Percentiles rank a stretch among this genome's conserved stretches.
Conservation (phyloP, 2,113 vertebrate genomes). For the Xiphias gladius region DNA sequence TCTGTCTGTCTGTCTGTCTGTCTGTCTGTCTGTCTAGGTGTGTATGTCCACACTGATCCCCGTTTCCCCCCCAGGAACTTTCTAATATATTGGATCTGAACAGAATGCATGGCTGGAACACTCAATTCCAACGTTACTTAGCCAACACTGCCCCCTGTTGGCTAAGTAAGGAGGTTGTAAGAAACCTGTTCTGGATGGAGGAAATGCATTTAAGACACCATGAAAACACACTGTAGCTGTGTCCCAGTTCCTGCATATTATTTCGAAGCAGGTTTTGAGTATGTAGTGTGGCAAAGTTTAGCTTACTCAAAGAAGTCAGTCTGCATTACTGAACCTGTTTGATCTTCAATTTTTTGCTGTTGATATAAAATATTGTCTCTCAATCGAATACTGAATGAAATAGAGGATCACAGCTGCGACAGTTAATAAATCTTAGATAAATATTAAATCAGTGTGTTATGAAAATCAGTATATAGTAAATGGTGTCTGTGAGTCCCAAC, state of each 20-base stretch:
- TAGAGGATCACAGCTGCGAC: neutral
- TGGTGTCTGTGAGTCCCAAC: neutral
- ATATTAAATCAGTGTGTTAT: neutral
- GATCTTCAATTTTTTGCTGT: neutral
- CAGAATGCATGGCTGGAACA: neutral
- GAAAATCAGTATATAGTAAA: neutral
- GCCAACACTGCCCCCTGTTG: slow-evolving; percentile 76
- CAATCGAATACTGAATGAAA: neutral
- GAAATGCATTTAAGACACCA: neutral
- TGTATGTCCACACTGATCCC: neutral
- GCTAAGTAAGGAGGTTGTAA: neutral
- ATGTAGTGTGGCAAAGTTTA: neutral
- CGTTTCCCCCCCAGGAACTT: slow-evolving; percentile 20
- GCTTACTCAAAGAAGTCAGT: neutral
- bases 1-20: neutral
- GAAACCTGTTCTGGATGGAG: neutral
- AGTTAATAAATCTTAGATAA: neutral
- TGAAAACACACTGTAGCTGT: neutral
- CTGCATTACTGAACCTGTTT: neutral
- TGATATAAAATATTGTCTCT: neutral
- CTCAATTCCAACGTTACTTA: slow-evolving; percentile 15
- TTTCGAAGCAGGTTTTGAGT: neutral
- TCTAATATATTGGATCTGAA: slow-evolving; percentile 37
- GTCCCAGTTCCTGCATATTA: neutral
- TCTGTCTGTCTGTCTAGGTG: neutral